Base-by-base conservation (phyloP, 1,140 invertebrate genomes). In the Proctacanthus coquilletti region DNA sequence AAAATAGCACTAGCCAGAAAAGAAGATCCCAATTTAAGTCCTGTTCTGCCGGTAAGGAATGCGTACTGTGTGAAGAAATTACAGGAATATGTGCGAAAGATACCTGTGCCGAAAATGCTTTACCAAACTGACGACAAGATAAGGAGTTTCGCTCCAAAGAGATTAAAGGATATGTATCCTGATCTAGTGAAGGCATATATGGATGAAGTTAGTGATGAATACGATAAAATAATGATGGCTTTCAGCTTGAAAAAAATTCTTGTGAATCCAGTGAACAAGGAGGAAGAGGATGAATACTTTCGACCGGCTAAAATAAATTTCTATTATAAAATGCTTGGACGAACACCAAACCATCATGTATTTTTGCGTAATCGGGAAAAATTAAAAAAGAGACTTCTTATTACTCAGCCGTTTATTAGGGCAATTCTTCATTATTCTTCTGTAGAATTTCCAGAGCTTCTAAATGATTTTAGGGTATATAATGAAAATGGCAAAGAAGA, bases 341-440 rank as follows among this genome's bases (percentile, higher is more conserved):
- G 65, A 40, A 77, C 75, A 0, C 42, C 63, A n/a, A 62, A 69
- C 45, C 72, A 72, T 42, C 42, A 60, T 0, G 64, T 62, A 39
- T 80, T 69, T 61, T 34, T 75, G 8, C 62, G 56, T 40, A 71
- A 66, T 53, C 64, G 68, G 18, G 65, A 66, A 9, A 62, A 62
- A 41, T 46, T 81, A 1, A 51, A 61, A 42, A 61, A 62, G 25
- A 68, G 57, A 40, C 64, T 69, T 34, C 63, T 74, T 11, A 57
- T 76, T 9, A 51, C 75, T n/a, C 71, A 78, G 48, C 68, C 67
- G 13, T 66, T 77, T 32, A 65, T 80, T 41, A 63, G 69, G 34
- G 63, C 65, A 20, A 64, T 80, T 3, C 48, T 77, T 2, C 60
- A 63, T 34, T 68, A 67, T 17, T 69, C 72, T 2, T 60, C 66